Base-by-base conservation (phyloP, 2,113 vertebrate genomes). In the Tupaia tana region DNA sequence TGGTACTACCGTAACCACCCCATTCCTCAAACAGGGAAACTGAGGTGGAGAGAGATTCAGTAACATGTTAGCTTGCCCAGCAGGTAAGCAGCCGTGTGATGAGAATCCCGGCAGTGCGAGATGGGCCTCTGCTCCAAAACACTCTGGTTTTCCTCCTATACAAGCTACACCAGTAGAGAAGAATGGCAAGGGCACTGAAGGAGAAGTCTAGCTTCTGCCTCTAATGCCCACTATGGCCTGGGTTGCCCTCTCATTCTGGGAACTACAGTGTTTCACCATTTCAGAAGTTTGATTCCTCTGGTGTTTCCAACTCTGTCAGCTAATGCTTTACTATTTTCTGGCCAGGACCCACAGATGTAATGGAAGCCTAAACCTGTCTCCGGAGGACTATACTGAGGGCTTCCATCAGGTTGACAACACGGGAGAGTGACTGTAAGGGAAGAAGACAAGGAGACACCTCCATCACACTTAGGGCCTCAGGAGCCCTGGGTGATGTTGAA, bases 181-280 rank as follows among this genome's bases (percentile, higher is more conserved):
- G 13, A 1, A 9, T 5, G 43, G 20, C 11, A 9, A n/a, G 66
- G 4, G 20, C 75, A 16, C 9, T 0, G 10, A 31, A 6, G 20
- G 6, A 19, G 52, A 6, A 69, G 31, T 19, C 20, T 2, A 6
- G 18, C 18, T 11, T 7, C 0, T 15, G 31, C 56, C 25, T 73
- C 12, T 19, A 14, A 8, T 3, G 54, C 22, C 56, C 18, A 10
- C 1, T 5, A 14, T 15, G 75, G 29, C 54, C 34, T 22, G 7
- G 2, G 56, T 31, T 34, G 29, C 25, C 61, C 74, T 56, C 25
- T 8, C 15, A 25, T 24, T n/a, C 82, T 31, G n/a, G 27, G 15
- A 34, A n/a, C 25, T 77, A 88, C 43, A 8, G 16, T 18, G 52
- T 73, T 56, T 58, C 18, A 52, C 24, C 29, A 5, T 2, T 2